phyloP scores from a whole-genome alignment of 1,140 invertebrate species.

The Caenorhabditis tropicalis region DNA sequence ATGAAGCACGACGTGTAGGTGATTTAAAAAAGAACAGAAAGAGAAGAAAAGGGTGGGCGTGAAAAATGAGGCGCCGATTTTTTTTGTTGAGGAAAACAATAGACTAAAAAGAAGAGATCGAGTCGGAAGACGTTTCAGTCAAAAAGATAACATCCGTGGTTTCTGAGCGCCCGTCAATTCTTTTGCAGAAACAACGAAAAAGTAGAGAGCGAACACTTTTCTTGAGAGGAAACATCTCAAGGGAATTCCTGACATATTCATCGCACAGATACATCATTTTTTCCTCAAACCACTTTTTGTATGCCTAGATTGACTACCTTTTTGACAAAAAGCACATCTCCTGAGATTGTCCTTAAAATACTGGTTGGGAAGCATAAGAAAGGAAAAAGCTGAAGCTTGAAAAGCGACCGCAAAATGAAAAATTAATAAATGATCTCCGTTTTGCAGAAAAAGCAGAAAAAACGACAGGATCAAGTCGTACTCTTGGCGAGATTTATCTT shows the following conservation, averaged over 20 bases:
- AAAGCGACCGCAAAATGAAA: not conserved
- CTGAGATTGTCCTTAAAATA: too few species aligned
- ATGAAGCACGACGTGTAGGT: not conserved
- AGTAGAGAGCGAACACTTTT: not conserved
- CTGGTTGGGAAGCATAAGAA: too few species aligned
- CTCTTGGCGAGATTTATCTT: not conserved
- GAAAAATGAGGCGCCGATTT: conserved; percentile 14
- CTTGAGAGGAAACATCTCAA: conserved; percentile 11
- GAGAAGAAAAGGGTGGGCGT: not conserved
- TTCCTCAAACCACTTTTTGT: not conserved
- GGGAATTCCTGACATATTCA: conserved; percentile 20
- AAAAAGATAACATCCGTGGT: conserved; percentile 31
- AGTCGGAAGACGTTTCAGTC: conserved; percentile 4
- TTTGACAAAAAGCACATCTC: not conserved
- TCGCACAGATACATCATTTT: conserved; percentile 14
- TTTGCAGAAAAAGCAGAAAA: conserved; percentile 16
- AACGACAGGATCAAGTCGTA: not conserved
- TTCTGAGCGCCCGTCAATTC: not conserved
- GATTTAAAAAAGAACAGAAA: not conserved
- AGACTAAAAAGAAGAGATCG: not conserved
- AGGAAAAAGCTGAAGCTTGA: not conserved
- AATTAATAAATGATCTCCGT: not conserved
- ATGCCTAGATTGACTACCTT: not conserved
- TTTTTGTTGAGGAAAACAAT: not conserved
- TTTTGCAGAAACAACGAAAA: not conserved